A percentile compares a stretch with the other conserved stretches of the same genome.
These are phyloP conservation scores for Chelon auratus DNA, from an alignment of 2,797 vertebrate genomes.

Conservation along the genomic window DNA sequence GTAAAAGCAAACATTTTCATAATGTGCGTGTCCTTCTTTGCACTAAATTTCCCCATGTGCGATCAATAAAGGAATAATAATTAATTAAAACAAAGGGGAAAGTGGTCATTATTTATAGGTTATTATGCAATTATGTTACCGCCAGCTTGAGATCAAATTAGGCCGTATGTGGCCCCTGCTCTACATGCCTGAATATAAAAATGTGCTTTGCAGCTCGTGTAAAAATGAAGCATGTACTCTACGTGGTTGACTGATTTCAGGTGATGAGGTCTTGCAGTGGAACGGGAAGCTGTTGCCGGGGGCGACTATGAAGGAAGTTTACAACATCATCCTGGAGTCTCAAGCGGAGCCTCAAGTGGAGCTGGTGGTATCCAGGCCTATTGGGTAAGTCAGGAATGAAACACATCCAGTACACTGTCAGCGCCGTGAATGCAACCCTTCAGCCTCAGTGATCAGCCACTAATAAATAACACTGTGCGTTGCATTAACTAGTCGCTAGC, in stretches of 20 bases:
- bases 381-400: constrained; percentile 90
- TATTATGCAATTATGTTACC: too few species aligned
- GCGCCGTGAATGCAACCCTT: background rate
- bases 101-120: too few species aligned
- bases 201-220: background rate
- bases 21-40: too few species aligned
- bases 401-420: background rate
- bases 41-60: too few species aligned
- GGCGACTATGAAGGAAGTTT: constrained; percentile 99
- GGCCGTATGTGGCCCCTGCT: too few species aligned
- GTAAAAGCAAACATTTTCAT: too few species aligned
- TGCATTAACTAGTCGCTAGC: background rate
- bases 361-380: constrained; percentile 98
- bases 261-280: constrained; percentile 99
- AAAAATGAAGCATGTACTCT: background rate
- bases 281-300: constrained; percentile 97
- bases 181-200: too few species aligned
- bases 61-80: too few species aligned
- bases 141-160: too few species aligned
- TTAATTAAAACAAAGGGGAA: too few species aligned
- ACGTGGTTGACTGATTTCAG: constrained; percentile 73
- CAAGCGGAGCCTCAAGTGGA: constrained; percentile 98
- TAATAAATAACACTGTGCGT: background rate
- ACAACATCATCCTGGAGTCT: constrained; percentile 99
- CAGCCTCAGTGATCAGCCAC: background rate